Evolutionary conservation across 2,113 vertebrate genomes (phyloP), one percentile per base, ranked within the genome.

Genomic region (Rhinoderma darwinii): DNA sequence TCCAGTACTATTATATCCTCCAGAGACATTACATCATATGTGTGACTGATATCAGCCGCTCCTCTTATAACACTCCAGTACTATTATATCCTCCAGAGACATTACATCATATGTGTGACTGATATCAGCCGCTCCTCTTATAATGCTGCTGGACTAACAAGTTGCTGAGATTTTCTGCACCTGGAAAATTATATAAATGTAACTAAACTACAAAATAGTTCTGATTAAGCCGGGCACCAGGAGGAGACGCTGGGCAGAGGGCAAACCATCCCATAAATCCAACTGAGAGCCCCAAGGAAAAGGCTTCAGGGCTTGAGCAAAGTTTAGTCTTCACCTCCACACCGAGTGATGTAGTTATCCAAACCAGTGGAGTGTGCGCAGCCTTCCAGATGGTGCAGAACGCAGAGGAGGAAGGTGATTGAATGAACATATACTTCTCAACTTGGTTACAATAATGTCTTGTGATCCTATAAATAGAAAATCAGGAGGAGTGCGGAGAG

Each of bases 391-490:
- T 87, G 86, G 86, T 75, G 86, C 86, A 61, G 86, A 18, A 80
- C 18, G 78, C 77, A 87, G 86, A 56, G 85, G 86, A 82, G 79
- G 86, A 82, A 82, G 86, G 79, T 63, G 86, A 75, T 47, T n/a
- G 86, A 87, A 82, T 63, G 37, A 87, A 87, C 74, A 82, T 82
- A 87, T 32, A 87, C 86, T 87, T 80, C 74, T 87, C 86, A 75
- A 82, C 79, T 82, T 86, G 50, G 86, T 87, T 87, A 87, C 51
- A 87, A 82, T 82, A 81, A 87, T 82, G 68, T 87, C 79, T 82
- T 87, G 68, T 82, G 86, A 75, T 75, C 68, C 86, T 87, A 87
- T 75, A 87, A 87, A 87, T 87, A 87, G 86, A 74, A 82, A 82
- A 78, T 76, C 85, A 41, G 85, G 50, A 56, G 66, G 77, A 81